Percentiles rank a stretch among this genome's conserved stretches.
These are phyloP conservation scores for Chaenocephalus aceratus DNA, from an alignment of 2,113 vertebrate species.

Conservation along the genomic window DNA sequence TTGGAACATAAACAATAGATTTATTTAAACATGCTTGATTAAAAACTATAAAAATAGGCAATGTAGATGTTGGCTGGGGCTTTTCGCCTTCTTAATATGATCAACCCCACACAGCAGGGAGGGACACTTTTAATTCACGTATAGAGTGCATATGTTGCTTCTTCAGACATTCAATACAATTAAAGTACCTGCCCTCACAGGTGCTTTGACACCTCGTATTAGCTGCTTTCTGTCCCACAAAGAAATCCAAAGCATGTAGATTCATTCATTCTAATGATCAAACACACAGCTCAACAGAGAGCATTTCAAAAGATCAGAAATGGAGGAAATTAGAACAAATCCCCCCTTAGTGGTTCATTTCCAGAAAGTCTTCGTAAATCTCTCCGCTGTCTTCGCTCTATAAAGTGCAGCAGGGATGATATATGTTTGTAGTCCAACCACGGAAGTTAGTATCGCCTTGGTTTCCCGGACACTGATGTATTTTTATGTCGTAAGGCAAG, in stretches of 20 bases:
- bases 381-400: not conserved
- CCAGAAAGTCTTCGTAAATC: not conserved
- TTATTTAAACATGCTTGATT: constrained; percentile 1
- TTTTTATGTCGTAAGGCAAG: no score
- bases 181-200: not conserved
- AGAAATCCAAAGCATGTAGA: constrained; percentile 9
- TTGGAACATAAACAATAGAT: not conserved
- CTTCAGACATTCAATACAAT: not conserved
- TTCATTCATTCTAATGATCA: not conserved
- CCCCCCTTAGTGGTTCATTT: constrained; percentile 3
- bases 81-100: not conserved
- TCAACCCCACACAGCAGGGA: constrained; percentile 39
- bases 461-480: no score
- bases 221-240: not conserved
- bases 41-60: not conserved
- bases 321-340: not conserved
- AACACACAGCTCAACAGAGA: not conserved
- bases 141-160: constrained; percentile 2
- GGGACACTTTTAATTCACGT: constrained; percentile 6
- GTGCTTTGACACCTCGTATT: constrained; percentile 4
- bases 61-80: not conserved
- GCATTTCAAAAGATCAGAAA: not conserved
- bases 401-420: no score
- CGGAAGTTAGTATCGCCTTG: no score
- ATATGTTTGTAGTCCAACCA: no score